Percentiles rank a stretch among this genome's conserved stretches.
phyloP scores from a whole-genome alignment of 2,888 invertebrate species.

The Lissonota sp. region DNA sequence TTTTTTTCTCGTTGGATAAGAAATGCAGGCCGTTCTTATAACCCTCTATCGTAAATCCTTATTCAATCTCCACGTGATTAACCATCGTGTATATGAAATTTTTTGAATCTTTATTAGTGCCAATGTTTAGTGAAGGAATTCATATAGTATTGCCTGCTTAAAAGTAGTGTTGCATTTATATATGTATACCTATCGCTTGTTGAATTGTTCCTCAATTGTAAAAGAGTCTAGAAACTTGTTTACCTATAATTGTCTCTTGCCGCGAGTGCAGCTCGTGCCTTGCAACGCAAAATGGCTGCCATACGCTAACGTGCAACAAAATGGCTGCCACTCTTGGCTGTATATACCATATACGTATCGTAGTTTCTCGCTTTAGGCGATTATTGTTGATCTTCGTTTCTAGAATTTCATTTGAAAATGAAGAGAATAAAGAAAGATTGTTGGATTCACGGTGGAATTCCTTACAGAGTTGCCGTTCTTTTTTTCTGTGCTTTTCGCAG shows the following conservation, averaged over 20 bases:
- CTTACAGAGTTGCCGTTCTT: slow-evolving; percentile 51
- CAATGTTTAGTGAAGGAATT: not conserved
- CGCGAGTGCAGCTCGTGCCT: no score
- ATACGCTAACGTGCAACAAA: not conserved
- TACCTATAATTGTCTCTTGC: not conserved
- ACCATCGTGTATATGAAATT: no score
- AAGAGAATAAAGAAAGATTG: not conserved
- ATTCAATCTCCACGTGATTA: no score
- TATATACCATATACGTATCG: not conserved
- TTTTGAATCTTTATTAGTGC: no score
- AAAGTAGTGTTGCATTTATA: not conserved
- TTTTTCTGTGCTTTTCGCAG: slow-evolving; percentile 73
- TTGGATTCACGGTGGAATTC: slow-evolving; percentile 39
- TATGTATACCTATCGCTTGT: slow-evolving; percentile 15
- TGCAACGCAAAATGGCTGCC: not conserved
- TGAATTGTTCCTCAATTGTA: slow-evolving; percentile 13
- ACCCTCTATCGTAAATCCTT: no score
- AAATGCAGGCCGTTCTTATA: no score
- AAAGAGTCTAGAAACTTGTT: not conserved
- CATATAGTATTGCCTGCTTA: not conserved
- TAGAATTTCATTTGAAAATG: not conserved
- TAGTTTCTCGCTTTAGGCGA: slow-evolving; percentile 24
- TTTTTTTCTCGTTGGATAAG: slow-evolving; percentile 1
- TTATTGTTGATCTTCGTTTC: slow-evolving; percentile 15
- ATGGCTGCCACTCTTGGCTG: slow-evolving; percentile 23